Base-by-base conservation (phyloP, 37 sponge, comb jelly and placozoan genomes). In the Amphimedon queenslandica region DNA sequence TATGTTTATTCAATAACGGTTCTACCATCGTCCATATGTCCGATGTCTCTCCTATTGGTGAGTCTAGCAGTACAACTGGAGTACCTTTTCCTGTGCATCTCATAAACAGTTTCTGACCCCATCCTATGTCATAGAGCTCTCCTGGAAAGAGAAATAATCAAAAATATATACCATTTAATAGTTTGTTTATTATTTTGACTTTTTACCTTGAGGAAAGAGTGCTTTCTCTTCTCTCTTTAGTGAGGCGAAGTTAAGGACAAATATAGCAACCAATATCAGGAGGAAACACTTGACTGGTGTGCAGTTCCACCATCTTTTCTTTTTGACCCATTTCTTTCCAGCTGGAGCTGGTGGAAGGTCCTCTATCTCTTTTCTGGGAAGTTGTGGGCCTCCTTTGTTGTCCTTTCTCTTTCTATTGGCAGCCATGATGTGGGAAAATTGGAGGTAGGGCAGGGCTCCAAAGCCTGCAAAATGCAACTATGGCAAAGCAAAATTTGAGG, bases 41-140 rank as follows among this genome's bases (percentile, higher is more conserved):
- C 13, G 87, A 86, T 40, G 76, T 80, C 57, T 80, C 67, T 40
- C 87, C 87, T 61, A 76, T 53, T 18, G 87, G 87, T 35, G 81
- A 75, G 20, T 86, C 87, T 42, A 86, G 58, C 3, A 86, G 28
- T 40, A 86, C 87, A 74, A 56, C 77, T 0, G 81, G 87, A 0
- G 58, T 55, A 11, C 76, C 81, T 30, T 28, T 63, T 42, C 87
- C 87, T 21, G 35, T 75, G 55, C 87, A 86, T 30, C 43, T 69
- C 23, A 86, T 70, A 28, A 80, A 38, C 37, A 86, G 40, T 42
- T 80, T 86, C 75, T 86, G 87, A 0, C 72, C 66, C 87, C 87
- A 86, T 11, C 87, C 87, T 28, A 86, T 71, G 58, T 86, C 77
- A 60, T 76, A 74, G 57, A 80, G 64, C 2, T 60, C 71, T 61